Evolutionary conservation across 2,113 vertebrate species (phyloP), one percentile per base, ranked within the genome.

Genomic region (Lasiurus cinereus): DNA sequence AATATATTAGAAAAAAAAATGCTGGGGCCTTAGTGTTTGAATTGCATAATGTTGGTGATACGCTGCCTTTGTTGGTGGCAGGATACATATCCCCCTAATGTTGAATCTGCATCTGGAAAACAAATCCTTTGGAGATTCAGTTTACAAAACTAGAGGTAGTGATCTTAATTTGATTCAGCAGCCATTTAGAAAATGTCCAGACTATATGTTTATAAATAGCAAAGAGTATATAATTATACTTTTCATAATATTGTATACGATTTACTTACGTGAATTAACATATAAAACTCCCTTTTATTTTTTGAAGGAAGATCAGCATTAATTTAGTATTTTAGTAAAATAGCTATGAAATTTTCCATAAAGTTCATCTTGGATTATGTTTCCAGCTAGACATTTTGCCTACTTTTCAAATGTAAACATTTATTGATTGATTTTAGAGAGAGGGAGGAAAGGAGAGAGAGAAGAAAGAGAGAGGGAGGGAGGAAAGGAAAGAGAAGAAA

Each of bases 241-340:
- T 96, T 89, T 93, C 8, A n/a, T 94, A 67, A 52, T 86, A 36
- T 77, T 77, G 0, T 69, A 39, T 92, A 62, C 84, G 16, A 88
- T 90, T 88, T 74, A 66, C 7, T 70, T 78, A 67, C 27, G 27
- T 48, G 85, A 90, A 83, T 72, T 94, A 79, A 85, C 93, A 73
- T 19, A 36, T 69, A 62, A 70, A 73, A 86, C 8, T 82, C 31
- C 3, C 80, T 84, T 89, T 90, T 91, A 67, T 27, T 82, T 94
- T 86, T 83, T 76, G 31, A 72, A 56, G 36, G 27, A 76, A 76
- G 14, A 6, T 89, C 19, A 91, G 84, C 19, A 74, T 90, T 93
- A 84, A 85, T 77, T 92, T 8, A 93, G 2, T 31, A 86, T 90
- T 90, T 77, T 59, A 96, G 6, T 88, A 29, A 90, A 87, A 66